Evolutionary conservation across 2,113 vertebrate species (phyloP).

Genomic region (Grammomys surdaster): DNA sequence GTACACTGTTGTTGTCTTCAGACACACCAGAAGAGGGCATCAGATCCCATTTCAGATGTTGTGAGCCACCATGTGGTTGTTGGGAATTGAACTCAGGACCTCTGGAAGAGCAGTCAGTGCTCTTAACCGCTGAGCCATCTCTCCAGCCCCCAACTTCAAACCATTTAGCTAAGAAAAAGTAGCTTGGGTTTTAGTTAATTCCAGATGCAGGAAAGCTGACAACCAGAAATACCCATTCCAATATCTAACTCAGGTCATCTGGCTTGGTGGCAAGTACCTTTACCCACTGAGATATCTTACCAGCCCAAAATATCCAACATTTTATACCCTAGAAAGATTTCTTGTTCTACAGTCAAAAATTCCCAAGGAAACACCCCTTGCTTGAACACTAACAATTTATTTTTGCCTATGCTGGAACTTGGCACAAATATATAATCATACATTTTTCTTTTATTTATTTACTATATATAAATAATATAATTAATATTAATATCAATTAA

Average conservation of each 20-base stretch:
- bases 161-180: background rate
- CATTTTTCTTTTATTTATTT: background rate
- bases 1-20: too few relatives aligned
- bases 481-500: too few relatives aligned
- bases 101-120: too few relatives aligned
- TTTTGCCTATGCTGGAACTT: constrained; percentile 1
- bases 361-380: background rate
- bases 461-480: background rate
- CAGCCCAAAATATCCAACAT: background rate
- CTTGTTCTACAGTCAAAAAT: background rate
- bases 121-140: too few relatives aligned
- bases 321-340: background rate
- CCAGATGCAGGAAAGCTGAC: background rate
- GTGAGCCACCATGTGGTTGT: too few relatives aligned
- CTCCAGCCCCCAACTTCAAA: too few relatives aligned
- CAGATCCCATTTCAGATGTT: too few relatives aligned
- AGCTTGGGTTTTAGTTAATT: background rate
- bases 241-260: background rate
- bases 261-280: background rate
- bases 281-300: background rate
- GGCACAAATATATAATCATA: background rate
- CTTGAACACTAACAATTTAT: background rate
- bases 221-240: background rate
- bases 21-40: too few relatives aligned
- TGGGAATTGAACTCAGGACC: too few relatives aligned